These are phyloP conservation scores for Xiphydria camelus DNA, from an alignment of 2,888 invertebrate genomes.

Conservation along the genomic window DNA sequence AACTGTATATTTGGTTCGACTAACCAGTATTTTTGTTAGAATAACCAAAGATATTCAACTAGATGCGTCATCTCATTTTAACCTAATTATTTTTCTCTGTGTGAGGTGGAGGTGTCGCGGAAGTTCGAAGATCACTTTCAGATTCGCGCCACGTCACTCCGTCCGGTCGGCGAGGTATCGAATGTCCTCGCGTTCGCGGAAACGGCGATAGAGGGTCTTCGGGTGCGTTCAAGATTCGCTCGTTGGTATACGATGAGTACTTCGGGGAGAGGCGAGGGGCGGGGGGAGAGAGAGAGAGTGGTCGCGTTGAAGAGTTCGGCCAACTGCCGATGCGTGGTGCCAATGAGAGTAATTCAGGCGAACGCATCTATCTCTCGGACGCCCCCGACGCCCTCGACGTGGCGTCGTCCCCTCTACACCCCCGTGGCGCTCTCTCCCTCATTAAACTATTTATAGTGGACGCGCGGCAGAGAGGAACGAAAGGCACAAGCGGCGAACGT, in stretches of 20 bases:
- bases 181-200: neutral
- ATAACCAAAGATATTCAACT: too few species aligned
- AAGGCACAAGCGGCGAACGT: too few species aligned
- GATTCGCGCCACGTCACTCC: too few species aligned
- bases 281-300: neutral
- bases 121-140: too few species aligned
- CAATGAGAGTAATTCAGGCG: conserved; percentile 30
- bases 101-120: too few species aligned
- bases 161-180: neutral
- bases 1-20: too few species aligned
- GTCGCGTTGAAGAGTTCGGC: conserved; percentile 8
- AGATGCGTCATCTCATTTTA: too few species aligned
- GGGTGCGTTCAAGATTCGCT: neutral
- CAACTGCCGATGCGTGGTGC: conserved; percentile 17
- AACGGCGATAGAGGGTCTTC: neutral
- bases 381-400: conserved; percentile 11
- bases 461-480: too few species aligned
- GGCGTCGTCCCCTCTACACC: conserved; percentile 20
- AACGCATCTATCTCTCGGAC: conserved; percentile 6
- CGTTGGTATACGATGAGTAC: neutral
- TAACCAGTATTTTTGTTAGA: too few species aligned
- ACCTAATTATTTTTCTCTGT: too few species aligned
- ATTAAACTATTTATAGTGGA: conserved; percentile 24
- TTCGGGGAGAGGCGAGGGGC: neutral
- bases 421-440: too few species aligned